phyloP scores from a whole-genome alignment of 2,113 vertebrate species.

The Callipepla squamata region DNA sequence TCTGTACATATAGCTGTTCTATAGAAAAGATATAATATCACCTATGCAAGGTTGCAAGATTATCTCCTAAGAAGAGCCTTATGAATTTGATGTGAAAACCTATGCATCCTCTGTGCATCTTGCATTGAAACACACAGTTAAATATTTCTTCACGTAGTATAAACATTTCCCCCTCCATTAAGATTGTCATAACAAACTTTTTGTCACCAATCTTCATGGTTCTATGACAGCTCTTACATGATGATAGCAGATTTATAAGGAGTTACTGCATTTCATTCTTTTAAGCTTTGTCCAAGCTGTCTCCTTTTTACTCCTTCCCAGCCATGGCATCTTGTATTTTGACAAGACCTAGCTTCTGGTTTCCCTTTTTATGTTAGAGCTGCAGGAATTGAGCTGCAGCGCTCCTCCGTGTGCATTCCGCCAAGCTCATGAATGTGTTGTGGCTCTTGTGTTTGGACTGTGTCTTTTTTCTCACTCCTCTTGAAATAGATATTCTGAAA shows the following conservation, averaged over 20 bases:
- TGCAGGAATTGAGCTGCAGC: neutral
- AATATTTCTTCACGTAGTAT: neutral
- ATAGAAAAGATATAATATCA: constrained; percentile 19
- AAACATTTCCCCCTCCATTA: constrained; percentile 27
- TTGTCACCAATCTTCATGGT: constrained; percentile 36
- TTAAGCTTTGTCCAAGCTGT: constrained; percentile 21
- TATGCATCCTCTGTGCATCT: constrained; percentile 63
- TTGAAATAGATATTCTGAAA: constrained; percentile 5
- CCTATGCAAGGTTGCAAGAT: constrained; percentile 65
- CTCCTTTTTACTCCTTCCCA: constrained; percentile 12
- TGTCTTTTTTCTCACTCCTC: neutral
- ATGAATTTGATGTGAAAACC: constrained; percentile 57
- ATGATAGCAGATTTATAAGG: constrained; percentile 65
- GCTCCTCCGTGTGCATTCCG: neutral
- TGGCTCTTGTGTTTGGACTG: neutral
- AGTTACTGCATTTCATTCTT: constrained; percentile 47
- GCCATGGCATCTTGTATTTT: constrained; percentile 50
- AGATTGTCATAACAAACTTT: neutral
- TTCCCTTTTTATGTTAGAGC: constrained; percentile 39
- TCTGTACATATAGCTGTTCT: constrained; percentile 37
- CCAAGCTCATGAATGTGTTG: neutral
- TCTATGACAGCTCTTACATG: neutral
- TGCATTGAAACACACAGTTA: constrained; percentile 29
- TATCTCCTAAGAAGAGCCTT: constrained; percentile 60
- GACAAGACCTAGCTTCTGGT: constrained; percentile 45